Conservation (phyloP, 2,113 vertebrate genomes). For the Progne subis region DNA sequence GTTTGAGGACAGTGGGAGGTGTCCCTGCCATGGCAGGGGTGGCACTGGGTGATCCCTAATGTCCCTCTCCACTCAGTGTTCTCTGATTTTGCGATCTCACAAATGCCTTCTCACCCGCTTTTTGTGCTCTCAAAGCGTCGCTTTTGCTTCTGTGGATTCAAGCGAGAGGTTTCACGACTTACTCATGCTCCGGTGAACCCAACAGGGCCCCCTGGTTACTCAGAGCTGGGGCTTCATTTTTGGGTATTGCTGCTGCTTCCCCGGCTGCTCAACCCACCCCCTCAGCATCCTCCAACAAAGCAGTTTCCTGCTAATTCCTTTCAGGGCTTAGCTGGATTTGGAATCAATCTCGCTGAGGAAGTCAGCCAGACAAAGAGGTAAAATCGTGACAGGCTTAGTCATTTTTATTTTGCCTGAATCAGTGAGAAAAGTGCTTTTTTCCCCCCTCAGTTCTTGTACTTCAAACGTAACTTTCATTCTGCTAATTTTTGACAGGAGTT, state of each 20-base stretch:
- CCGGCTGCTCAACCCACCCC: not conserved
- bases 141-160: not conserved
- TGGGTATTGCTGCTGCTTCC: not conserved
- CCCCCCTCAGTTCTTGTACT: not conserved
- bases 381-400: conserved; percentile 19
- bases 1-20: not conserved
- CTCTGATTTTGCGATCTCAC: not conserved
- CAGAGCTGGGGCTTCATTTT: not conserved
- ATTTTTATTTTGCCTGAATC: conserved; percentile 1
- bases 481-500: not conserved
- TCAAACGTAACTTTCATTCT: not conserved
- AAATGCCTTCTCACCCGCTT: not conserved
- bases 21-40: not conserved
- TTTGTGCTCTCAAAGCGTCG: not conserved
- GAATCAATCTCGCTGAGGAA: conserved; percentile 52
- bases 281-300: conserved; percentile 17
- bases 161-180: not conserved
- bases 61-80: not conserved
- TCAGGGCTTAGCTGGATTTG: conserved; percentile 46
- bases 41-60: fast-evolving
- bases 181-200: not conserved
- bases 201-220: not conserved
- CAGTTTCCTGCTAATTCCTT: conserved; percentile 36
- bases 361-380: conserved; percentile 22
- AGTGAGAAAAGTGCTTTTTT: not conserved